Percentiles rank a stretch among this genome's conserved stretches.
phyloP scores from a whole-genome alignment of 2,797 vertebrate genomes.

The Pseudochromis fuscus region DNA sequence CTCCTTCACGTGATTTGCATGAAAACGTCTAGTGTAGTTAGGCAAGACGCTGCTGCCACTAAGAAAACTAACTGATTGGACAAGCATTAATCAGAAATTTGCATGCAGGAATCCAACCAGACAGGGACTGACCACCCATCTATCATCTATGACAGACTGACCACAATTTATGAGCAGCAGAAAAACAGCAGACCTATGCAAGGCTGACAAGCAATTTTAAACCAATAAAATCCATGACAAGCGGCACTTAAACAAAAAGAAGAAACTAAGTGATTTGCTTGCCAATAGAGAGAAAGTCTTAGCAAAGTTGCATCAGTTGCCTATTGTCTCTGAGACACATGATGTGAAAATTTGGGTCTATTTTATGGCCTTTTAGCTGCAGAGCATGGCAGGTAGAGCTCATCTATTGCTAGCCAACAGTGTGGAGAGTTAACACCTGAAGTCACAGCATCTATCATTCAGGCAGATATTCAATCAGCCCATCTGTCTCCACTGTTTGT shows the following conservation, averaged over 20 bases:
- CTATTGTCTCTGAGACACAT: slow-evolving; percentile 44
- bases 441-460: slow-evolving; percentile 48
- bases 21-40: slow-evolving; percentile 18
- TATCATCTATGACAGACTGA: slow-evolving; percentile 34
- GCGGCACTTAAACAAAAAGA: slow-evolving; percentile 7
- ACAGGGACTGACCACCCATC: slow-evolving; percentile 21
- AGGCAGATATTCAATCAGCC: slow-evolving; percentile 38
- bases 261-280: neutral
- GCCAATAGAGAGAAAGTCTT: slow-evolving; percentile 20
- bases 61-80: slow-evolving; percentile 32
- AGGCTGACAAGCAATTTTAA: slow-evolving; percentile 35
- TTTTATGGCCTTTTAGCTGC: slow-evolving; percentile 32
- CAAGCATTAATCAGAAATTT: slow-evolving; percentile 31
- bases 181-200: slow-evolving; percentile 22
- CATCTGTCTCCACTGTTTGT: slow-evolving; percentile 24
- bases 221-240: slow-evolving; percentile 27
- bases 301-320: neutral
- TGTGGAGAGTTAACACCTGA: slow-evolving; percentile 38
- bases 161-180: slow-evolving; percentile 36
- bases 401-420: slow-evolving; percentile 53
- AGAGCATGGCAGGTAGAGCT: slow-evolving; percentile 29
- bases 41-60: neutral
- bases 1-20: slow-evolving; percentile 34
- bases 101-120: slow-evolving; percentile 31
- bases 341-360: slow-evolving; percentile 44